phyloP scores from a whole-genome alignment of 2,888 invertebrate genomes.

The Sesia bembeciformis region DNA sequence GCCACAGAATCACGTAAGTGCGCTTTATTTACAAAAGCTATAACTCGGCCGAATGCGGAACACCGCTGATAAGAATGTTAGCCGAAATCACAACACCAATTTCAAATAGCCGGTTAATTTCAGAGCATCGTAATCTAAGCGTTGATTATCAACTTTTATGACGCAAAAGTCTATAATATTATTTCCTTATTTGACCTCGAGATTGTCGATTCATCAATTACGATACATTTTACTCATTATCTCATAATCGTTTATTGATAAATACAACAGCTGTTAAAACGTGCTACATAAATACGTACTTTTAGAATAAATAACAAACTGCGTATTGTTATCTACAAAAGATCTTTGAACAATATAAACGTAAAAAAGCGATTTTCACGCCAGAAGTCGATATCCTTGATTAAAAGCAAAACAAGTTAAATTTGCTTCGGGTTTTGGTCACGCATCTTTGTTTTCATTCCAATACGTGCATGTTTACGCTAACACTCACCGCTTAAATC shows the following conservation, averaged over 20 bases:
- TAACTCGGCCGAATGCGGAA: conserved; percentile 23
- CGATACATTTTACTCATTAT: no score
- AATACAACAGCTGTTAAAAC: no score
- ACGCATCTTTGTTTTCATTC: conserved; percentile 34
- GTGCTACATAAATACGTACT: no score
- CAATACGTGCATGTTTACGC: conserved; percentile 27
- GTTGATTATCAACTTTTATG: conserved; percentile 7
- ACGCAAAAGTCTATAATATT: conserved; percentile 19
- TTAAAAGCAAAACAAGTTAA: no score
- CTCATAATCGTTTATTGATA: no score
- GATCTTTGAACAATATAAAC: no score
- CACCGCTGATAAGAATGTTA: conserved; percentile 3
- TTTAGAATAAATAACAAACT: no score
- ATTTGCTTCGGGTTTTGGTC: conserved; percentile 19
- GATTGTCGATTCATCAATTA: not conserved
- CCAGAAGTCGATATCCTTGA: no score
- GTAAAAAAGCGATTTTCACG: no score
- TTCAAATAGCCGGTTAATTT: not conserved
- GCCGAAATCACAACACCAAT: not conserved
- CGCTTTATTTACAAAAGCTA: conserved; percentile 20
- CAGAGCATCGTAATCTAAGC: not conserved
- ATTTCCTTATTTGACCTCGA: not conserved
- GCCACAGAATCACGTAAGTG: conserved; percentile 16
- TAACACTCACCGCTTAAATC: conserved; percentile 62
- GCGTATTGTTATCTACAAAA: no score